phyloP scores from a whole-genome alignment of 2,888 invertebrate genomes.

The Hirudinaria manillensis region DNA sequence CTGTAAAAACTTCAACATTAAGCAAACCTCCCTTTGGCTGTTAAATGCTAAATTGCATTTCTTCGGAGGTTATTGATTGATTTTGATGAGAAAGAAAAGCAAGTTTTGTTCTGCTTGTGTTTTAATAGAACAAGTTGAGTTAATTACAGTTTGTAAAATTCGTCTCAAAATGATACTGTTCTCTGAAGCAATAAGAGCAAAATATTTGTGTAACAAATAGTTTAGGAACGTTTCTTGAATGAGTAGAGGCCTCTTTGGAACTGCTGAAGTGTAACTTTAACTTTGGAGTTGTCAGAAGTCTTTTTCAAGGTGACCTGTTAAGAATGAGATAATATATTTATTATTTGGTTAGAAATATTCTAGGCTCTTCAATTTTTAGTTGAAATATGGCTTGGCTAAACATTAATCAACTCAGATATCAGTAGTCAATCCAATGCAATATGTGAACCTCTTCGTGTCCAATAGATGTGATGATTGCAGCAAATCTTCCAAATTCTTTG shows the following conservation, averaged over 20 bases:
- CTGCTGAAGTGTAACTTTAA: constrained; percentile 7
- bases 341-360: no score
- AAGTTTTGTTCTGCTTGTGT: no score
- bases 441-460: constrained; percentile 26
- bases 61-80: no score
- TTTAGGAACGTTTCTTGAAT: constrained; percentile 23
- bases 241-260: constrained; percentile 27
- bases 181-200: background rate
- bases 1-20: no score
- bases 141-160: no score
- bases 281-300: constrained; percentile 24
- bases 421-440: no score
- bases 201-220: background rate
- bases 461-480: constrained; percentile 25
- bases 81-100: no score
- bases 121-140: no score
- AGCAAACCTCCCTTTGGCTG: no score
- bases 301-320: constrained; percentile 24
- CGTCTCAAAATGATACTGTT: background rate
- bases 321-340: background rate
- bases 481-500: constrained; percentile 29
- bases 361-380: no score
- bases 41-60: no score
- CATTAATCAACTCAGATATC: background rate
- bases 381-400: background rate